These are phyloP conservation scores for Oophaga sylvatica DNA, from an alignment of 2,797 vertebrate genomes.

Conservation along the genomic window DNA sequence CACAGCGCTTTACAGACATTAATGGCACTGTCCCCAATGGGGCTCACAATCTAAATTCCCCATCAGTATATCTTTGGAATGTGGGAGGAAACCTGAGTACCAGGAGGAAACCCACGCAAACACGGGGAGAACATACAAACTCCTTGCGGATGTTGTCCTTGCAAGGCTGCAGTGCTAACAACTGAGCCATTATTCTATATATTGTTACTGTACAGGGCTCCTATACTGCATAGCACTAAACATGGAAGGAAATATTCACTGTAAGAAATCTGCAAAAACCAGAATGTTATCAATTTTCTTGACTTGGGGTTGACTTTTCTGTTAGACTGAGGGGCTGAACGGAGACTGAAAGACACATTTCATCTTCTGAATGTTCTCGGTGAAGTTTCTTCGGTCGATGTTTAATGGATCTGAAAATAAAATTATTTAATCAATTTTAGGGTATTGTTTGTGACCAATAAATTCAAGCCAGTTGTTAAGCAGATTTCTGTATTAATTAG, in stretches of 20 bases:
- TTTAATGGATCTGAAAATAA: not conserved
- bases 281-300: conserved; percentile 2
- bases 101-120: no score
- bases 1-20: no score
- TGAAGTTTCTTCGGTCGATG: conserved; percentile 18
- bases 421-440: not conserved
- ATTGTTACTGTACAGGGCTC: not conserved
- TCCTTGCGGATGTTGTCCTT: no score
- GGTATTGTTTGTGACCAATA: not conserved
- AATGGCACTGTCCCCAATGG: no score
- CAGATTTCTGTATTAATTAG: not conserved
- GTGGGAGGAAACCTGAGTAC: no score
- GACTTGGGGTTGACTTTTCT: not conserved
- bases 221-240: not conserved
- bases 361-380: conserved; percentile 21
- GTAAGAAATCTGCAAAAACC: not conserved
- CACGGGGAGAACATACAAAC: no score
- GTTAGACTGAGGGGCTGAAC: not conserved
- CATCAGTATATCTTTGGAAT: no score
- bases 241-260: not conserved
- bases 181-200: no score
- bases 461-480: not conserved
- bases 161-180: no score
- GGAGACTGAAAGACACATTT: not conserved
- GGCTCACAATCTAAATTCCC: no score